phyloP scores from a whole-genome alignment of 2,113 vertebrate genomes.

The Hippopotamus amphibius region DNA sequence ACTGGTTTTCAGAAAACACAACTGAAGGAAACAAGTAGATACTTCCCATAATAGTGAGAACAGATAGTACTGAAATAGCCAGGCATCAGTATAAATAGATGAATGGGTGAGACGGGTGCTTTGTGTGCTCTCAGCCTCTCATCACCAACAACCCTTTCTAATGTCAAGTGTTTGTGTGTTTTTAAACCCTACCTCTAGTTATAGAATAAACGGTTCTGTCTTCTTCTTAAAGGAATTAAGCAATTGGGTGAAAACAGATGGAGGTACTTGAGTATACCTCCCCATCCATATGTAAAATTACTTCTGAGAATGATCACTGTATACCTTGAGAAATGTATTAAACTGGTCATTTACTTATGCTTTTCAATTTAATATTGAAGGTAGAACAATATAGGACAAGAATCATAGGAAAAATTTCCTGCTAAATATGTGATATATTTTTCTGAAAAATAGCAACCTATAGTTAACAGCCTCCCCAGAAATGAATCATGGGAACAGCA shows the following conservation, averaged over 20 bases:
- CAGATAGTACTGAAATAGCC: neutral
- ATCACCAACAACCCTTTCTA: neutral
- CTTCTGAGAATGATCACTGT: neutral
- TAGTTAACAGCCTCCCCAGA: neutral
- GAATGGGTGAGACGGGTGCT: neutral
- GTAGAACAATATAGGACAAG: neutral
- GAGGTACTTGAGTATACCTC: neutral
- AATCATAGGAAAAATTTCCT: neutral
- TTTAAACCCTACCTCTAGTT: constrained; percentile 27
- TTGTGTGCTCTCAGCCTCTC: neutral
- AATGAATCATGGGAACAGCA: neutral
- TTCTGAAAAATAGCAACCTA: neutral
- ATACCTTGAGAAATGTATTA: neutral
- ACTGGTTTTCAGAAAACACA: constrained; percentile 44
- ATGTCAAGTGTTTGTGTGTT: neutral
- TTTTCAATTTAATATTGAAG: neutral
- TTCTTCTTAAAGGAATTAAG: neutral
- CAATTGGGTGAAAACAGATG: neutral
- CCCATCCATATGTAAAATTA: neutral
- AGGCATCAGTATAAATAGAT: neutral
- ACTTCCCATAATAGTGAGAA: neutral
- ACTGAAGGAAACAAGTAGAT: neutral
- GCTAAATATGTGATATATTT: constrained; percentile 29
- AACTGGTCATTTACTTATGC: neutral
- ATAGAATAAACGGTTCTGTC: neutral